These are phyloP conservation scores for Cynopterus brachyotis DNA, from an alignment of 2,113 vertebrate genomes.

Conservation along the genomic window DNA sequence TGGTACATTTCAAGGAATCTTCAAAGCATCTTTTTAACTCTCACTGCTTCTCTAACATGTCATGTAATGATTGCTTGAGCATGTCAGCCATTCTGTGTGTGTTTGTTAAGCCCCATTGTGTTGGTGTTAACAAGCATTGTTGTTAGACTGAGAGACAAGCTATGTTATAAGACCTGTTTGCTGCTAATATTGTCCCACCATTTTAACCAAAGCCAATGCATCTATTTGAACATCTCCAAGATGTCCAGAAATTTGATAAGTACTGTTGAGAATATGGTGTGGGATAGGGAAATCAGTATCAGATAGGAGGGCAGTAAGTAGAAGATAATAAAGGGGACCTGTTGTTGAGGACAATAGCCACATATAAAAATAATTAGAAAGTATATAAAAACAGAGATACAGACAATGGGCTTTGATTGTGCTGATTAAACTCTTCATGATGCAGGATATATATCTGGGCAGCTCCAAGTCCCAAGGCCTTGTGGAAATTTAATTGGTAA, in stretches of 20 bases:
- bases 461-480: not conserved
- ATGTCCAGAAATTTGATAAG: constrained; percentile 7
- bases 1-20: not conserved
- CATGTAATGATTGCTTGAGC: not conserved
- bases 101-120: not conserved
- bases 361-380: constrained; percentile 14
- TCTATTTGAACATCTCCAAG: not conserved
- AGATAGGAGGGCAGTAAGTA: not conserved
- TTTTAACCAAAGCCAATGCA: not conserved
- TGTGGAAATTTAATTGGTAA: not conserved
- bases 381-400: not conserved
- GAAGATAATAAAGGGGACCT: not conserved
- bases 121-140: not conserved
- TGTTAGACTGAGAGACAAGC: not conserved
- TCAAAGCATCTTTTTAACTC: not conserved
- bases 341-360: not conserved
- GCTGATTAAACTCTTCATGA: not conserved
- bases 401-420: not conserved
- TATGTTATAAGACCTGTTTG: not conserved
- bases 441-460: not conserved
- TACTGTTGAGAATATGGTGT: not conserved
- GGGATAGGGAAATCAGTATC: not conserved
- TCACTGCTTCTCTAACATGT: not conserved
- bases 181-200: not conserved
- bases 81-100: not conserved